Evolutionary conservation across 2,113 vertebrate genomes (phyloP).

Genomic region (Baryphthengus martii): DNA sequence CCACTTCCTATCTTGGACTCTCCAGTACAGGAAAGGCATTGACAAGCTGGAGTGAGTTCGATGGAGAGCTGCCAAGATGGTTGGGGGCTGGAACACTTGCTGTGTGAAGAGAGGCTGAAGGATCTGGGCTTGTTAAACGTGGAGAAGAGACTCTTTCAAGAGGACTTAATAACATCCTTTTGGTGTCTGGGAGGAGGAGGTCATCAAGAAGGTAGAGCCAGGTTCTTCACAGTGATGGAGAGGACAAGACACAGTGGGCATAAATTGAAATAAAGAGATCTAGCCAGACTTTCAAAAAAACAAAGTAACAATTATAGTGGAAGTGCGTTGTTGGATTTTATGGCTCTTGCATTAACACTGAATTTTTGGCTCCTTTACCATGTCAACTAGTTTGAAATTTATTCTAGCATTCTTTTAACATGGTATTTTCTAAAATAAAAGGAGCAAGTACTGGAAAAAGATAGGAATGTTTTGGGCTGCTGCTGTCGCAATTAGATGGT

Average conservation of each 20-base stretch:
- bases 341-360: not conserved
- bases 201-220: not conserved
- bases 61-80: not conserved
- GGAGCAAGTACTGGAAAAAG: not conserved
- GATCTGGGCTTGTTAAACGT: not conserved
- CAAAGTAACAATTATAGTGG: not conserved
- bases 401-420: not conserved
- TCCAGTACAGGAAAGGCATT: not conserved
- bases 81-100: not conserved
- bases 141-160: not conserved
- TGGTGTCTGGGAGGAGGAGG: not conserved
- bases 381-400: too few species aligned
- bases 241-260: not conserved
- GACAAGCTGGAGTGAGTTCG: not conserved
- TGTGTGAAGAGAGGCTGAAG: not conserved
- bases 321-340: not conserved
- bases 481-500: not conserved
- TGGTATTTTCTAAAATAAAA: not conserved
- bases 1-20: not conserved
- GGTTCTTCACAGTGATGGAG: not conserved
- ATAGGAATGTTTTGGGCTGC: not conserved
- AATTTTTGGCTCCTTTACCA: not conserved
- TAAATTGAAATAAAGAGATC: not conserved
- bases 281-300: not conserved
- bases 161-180: not conserved